These are phyloP conservation scores for Rhysida immarginata DNA, from an alignment of 1,140 invertebrate genomes.

Conservation along the genomic window DNA sequence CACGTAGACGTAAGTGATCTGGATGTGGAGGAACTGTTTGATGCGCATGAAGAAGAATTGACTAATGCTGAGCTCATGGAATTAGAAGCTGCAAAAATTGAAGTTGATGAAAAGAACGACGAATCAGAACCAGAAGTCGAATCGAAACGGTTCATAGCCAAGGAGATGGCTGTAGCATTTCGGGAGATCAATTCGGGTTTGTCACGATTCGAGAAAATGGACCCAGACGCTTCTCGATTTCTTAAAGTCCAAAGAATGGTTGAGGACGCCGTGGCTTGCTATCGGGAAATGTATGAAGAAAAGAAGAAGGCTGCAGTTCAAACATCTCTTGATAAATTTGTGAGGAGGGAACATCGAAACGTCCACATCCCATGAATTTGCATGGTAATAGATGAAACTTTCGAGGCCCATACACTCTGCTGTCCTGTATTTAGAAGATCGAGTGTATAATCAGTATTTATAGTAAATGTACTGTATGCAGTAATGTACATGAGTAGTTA, in stretches of 20 bases:
- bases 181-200: neutral
- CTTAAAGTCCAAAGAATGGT: neutral
- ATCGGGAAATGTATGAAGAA: neutral
- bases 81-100: neutral
- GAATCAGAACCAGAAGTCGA: neutral
- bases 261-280: neutral
- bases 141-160: neutral
- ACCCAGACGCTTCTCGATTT: neutral
- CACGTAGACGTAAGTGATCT: neutral
- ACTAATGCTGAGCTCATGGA: neutral
- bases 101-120: neutral
- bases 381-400: too few relatives aligned
- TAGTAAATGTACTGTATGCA: too few relatives aligned
- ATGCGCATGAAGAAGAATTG: neutral
- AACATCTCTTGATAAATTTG: neutral
- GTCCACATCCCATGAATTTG: too few relatives aligned
- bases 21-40: neutral
- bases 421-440: too few relatives aligned
- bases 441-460: too few relatives aligned
- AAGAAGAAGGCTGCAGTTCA: neutral
- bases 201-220: neutral
- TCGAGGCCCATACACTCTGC: too few relatives aligned
- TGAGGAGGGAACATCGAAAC: neutral
- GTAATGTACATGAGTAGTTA: too few relatives aligned
- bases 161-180: neutral